Evolutionary conservation across 1,140 invertebrate species (phyloP).

Genomic region (Aphelinus atriplicis): DNA sequence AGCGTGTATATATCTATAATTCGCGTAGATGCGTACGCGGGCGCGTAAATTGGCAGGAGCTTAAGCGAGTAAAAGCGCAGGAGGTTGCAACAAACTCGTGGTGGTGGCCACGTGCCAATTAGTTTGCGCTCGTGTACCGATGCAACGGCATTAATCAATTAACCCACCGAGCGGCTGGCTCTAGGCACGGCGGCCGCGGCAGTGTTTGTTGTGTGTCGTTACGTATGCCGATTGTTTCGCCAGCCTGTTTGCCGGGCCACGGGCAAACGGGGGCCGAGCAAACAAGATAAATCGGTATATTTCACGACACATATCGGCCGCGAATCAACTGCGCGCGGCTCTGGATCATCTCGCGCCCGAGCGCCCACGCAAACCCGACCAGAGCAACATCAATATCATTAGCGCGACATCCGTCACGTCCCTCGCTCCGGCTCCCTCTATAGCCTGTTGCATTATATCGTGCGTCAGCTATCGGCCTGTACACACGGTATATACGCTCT

Average conservation of each 20-base stretch:
- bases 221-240: constrained; percentile 10
- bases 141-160: constrained; percentile 25
- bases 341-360: neutral
- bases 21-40: no score
- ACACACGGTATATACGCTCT: no score
- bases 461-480: neutral
- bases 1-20: no score
- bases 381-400: constrained; percentile 31
- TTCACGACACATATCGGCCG: constrained; percentile 6
- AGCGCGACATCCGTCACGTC: constrained; percentile 7
- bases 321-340: no score
- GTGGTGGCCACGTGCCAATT: neutral
- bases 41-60: no score
- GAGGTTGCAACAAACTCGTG: neutral
- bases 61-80: neutral
- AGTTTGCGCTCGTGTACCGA: constrained; percentile 5
- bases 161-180: neutral
- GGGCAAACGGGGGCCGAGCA: neutral
- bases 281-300: constrained; percentile 39
- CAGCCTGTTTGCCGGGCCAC: constrained; percentile 3
- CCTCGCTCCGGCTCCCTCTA: neutral
- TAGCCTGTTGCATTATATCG: constrained; percentile 6
- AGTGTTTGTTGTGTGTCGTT: constrained; percentile 19
- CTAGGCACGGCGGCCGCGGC: neutral
- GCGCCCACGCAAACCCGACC: neutral